Evolutionary conservation across 2,113 vertebrate species (phyloP), one percentile per base, ranked within the genome.

Genomic region (Rhombomys opimus): DNA sequence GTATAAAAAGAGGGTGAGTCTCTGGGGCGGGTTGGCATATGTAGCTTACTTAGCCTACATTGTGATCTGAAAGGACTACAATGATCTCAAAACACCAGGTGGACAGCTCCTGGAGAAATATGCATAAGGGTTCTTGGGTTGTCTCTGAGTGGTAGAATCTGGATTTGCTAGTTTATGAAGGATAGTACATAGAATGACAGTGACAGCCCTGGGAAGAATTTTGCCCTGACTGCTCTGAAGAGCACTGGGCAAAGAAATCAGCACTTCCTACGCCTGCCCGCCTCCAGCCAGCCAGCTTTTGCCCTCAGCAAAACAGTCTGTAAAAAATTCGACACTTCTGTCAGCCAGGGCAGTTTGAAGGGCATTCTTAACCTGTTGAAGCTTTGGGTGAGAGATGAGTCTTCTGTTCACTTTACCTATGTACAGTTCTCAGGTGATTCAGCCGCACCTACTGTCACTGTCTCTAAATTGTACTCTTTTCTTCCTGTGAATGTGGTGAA

Each of bases 321-420:
- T 32, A 80, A 57, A n/a, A 2, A 46, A 32, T 1, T 32, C 8
- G 87, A 27, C 35, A 12, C 5, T 38, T 10, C 4, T 30, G 7
- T 13, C 7, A 41, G 11, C 14, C 4, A 14, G 27, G 22, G 0
- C 0, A 93, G 0, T 7, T 46, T 68, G 35, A 52, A 67, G 10
- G 0, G 20, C 65, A 77, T 32, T 3, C 7, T 52, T 77, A 18
- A 11, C 20, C 2, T 18, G 0, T 7, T 17, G 4, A 22, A 0
- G 1, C 50, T 35, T 91, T 67, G 41, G 7, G 54, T 50, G 30
- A 65, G 23, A 82, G 77, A 35, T 2, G 10, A 38, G 2, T 25
- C 35, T 81, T 17, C 46, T 1, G 12, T 80, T 38, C 1, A 76
- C 20, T 50, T 23, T 13, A 52, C 1, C n/a, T 63, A 38, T 0